Evolutionary conservation across 2,888 invertebrate genomes (phyloP), one percentile per base, ranked within the genome.

Genomic region (Amorpha juglandis): DNA sequence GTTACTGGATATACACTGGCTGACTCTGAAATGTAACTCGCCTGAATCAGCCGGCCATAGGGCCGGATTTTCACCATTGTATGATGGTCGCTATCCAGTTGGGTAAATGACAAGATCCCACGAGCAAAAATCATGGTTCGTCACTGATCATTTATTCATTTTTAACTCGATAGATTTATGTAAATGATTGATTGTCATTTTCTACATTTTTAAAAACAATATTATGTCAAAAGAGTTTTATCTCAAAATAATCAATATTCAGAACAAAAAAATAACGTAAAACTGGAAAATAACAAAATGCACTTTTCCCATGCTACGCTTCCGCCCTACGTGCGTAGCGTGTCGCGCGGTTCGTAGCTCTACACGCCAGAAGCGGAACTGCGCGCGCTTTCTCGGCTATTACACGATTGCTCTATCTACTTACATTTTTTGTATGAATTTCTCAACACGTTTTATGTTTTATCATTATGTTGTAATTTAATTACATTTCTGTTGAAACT

Each of bases 311-410:
- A 9, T 48, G 38, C 47, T 65, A 64, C 53, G 55, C 35, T 45
- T 38, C 19, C 14, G 45, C 14, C 50, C 71, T 73, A 76, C 75
- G 72, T 45, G 67, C 83, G 84, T 85, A 84, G 85, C 82, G 74
- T 68, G 72, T 90, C 90, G 89, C 90, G 88, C 84, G 77, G 78
- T 79, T 84, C 89, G 89, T 91, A 90, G 89, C 86, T 84, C 87
- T 86, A 73, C 78, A 74, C 70, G 69, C 66, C 69, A 69, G 72
- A 72, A 79, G 78, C 82, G 80, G 78, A 82, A 82, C 74, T 73
- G 75, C 74, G 74, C 76, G 70, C 72, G 73, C 74, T 78, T 79
- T 79, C 74, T 75, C 70, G 68, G 71, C 74, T 76, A 77, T 76
- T 79, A 71, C 62, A 63, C 58, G 65, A 63, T 66, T n/a, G 51